A percentile compares a stretch with the other conserved stretches of the same genome.
Evolutionary conservation across 2,113 vertebrate species (phyloP).

Genomic region (Grallaria varia): DNA sequence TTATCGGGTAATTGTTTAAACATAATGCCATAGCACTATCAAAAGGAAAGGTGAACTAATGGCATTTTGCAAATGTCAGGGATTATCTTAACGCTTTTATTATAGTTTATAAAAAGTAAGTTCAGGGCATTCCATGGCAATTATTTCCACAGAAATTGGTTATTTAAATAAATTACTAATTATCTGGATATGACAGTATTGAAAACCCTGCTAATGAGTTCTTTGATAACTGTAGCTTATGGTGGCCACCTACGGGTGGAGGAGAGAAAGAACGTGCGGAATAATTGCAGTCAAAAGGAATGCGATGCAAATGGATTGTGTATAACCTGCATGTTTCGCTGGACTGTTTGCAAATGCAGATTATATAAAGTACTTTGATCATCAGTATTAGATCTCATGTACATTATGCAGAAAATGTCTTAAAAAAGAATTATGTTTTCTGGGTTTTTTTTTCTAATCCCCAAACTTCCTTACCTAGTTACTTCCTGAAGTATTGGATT

Average conservation of each 20-base stretch:
- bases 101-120: conserved; percentile 85
- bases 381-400: neutral
- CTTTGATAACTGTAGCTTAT: conserved; percentile 75
- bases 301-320: neutral
- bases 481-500: neutral
- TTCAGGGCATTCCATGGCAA: conserved; percentile 81
- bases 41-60: conserved; percentile 88
- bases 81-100: conserved; percentile 90
- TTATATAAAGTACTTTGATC: neutral
- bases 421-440: neutral
- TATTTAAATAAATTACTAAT: conserved; percentile 87
- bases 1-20: conserved; percentile 87
- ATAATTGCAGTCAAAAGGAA: neutral
- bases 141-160: conserved; percentile 84
- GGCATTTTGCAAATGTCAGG: conserved; percentile 92
- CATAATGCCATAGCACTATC: conserved; percentile 82
- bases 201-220: conserved; percentile 78
- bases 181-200: conserved; percentile 82
- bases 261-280: conserved; percentile 65
- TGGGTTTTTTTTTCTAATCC: neutral
- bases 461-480: neutral
- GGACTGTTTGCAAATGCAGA: neutral
- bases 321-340: neutral
- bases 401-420: neutral
- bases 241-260: conserved; percentile 83